These are phyloP conservation scores for Myocastor coypus DNA, from an alignment of 2,113 vertebrate species.

Conservation along the genomic window DNA sequence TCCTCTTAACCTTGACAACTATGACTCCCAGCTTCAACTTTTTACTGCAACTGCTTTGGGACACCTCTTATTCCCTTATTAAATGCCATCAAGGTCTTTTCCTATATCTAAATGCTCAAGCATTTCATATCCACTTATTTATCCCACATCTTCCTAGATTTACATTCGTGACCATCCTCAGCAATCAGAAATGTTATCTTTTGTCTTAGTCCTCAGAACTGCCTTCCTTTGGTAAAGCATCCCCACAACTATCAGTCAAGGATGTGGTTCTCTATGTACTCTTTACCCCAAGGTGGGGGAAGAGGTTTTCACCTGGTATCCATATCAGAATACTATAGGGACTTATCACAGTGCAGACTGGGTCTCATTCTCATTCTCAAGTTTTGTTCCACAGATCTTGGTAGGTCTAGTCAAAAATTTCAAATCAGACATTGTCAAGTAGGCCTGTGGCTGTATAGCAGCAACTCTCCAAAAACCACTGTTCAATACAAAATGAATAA, in stretches of 20 bases:
- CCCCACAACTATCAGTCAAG: background rate
- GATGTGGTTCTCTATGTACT: background rate
- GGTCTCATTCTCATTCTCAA: background rate
- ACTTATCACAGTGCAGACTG: background rate
- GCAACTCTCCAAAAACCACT: background rate
- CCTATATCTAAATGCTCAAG: background rate
- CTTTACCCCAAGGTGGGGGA: fast-evolving
- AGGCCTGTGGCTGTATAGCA: background rate
- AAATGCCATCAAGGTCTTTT: background rate
- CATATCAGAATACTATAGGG: background rate
- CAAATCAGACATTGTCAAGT: background rate
- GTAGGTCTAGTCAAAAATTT: background rate
- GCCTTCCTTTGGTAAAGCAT: background rate
- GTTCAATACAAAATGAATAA: background rate
- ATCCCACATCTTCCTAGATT: background rate
- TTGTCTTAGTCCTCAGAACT: background rate
- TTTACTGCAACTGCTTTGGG: background rate
- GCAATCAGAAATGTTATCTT: background rate
- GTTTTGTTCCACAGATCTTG: background rate
- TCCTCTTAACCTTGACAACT: background rate
- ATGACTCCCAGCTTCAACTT: background rate
- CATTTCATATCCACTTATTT: background rate
- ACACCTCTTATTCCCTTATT: background rate
- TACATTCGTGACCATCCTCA: background rate
- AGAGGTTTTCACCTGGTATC: background rate